Conservation (phyloP, 2,113 vertebrate genomes). For the Ceyx melanurus region DNA sequence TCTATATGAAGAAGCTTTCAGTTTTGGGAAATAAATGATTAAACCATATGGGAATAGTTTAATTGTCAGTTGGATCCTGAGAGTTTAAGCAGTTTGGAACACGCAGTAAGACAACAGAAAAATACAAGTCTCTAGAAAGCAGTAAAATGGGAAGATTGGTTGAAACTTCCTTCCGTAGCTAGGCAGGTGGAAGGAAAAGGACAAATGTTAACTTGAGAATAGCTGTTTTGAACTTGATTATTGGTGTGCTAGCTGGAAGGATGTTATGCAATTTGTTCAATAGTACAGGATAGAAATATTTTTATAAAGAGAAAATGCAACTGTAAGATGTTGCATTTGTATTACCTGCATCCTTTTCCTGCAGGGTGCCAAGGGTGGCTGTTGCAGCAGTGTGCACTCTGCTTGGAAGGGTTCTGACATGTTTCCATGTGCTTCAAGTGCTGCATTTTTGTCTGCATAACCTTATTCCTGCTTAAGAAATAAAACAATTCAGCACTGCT, state of each 20-base stretch:
- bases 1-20: background rate
- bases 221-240: background rate
- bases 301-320: background rate
- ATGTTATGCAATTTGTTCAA: background rate
- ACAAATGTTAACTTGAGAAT: background rate
- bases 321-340: background rate
- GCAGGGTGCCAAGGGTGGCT: background rate
- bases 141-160: background rate
- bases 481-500: accelerated
- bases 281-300: background rate
- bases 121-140: background rate
- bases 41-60: background rate
- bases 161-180: background rate
- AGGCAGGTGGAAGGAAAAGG: background rate
- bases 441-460: background rate
- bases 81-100: background rate
- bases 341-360: background rate
- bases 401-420: accelerated
- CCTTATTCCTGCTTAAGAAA: background rate
- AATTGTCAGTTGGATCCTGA: background rate
- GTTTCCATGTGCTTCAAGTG: background rate
- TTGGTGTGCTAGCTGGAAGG: background rate
- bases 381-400: background rate
- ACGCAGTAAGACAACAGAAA: background rate
- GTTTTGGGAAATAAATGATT: background rate